These are phyloP conservation scores for Campylorhamphus procurvoides DNA, from an alignment of 2,113 vertebrate genomes.

Conservation along the genomic window DNA sequence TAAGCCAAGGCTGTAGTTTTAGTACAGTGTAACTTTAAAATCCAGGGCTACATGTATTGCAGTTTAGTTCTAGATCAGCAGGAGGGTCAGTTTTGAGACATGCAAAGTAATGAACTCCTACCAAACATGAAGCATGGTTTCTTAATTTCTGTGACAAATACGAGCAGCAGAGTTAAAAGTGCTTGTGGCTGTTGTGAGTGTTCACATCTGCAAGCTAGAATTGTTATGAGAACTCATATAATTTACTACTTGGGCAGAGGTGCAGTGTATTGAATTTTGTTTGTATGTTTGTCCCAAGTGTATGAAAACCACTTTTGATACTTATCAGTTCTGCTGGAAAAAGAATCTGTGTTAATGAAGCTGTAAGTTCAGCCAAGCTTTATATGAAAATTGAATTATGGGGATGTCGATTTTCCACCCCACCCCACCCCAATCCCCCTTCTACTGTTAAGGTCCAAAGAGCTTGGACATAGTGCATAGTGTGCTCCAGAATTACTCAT, in stretches of 20 bases:
- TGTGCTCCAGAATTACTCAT: not conserved
- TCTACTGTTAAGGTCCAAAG: not conserved
- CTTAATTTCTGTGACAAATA: not conserved
- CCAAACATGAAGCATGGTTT: not conserved
- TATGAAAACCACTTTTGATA: not conserved
- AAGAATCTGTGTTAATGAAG: not conserved
- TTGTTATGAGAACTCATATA: not conserved
- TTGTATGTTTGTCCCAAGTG: not conserved
- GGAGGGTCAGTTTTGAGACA: not conserved
- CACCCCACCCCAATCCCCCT: too few species aligned
- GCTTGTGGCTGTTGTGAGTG: not conserved
- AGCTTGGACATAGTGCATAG: not conserved
- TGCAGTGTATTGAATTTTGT: not conserved
- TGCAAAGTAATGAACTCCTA: not conserved
- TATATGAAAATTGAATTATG: not conserved
- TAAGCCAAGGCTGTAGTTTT: constrained; percentile 1
- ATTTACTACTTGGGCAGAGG: not conserved
- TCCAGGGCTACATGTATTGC: not conserved
- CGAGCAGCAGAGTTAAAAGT: not conserved
- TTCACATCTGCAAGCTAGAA: not conserved
- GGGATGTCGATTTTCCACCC: not conserved
- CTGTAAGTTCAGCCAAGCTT: not conserved
- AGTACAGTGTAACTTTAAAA: not conserved
- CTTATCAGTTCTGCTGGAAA: not conserved
- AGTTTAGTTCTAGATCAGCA: not conserved